These are phyloP conservation scores for Drosophila limbata DNA, from an alignment of 2,888 invertebrate genomes.

Conservation along the genomic window DNA sequence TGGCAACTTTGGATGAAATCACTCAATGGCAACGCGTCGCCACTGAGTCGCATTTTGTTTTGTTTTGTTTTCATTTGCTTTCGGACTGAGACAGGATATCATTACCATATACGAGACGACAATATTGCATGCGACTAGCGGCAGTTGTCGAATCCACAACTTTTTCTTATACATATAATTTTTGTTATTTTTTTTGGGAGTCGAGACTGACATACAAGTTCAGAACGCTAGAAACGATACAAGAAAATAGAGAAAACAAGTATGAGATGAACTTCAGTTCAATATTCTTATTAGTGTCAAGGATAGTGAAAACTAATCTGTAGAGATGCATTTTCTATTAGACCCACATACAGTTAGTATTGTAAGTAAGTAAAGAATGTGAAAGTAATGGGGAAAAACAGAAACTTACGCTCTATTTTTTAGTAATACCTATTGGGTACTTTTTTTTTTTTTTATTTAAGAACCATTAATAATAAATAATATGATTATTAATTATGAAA, in stretches of 20 bases:
- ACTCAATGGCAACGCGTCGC: constrained; percentile 69
- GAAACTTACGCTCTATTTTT: no score
- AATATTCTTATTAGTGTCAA: no score
- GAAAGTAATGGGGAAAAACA: no score
- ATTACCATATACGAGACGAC: constrained; percentile 74
- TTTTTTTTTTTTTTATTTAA: no score
- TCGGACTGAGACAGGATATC: constrained; percentile 68
- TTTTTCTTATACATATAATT: not conserved
- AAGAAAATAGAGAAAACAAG: not conserved
- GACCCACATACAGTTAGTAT: no score
- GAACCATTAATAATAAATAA: no score
- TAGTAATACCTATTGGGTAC: no score
- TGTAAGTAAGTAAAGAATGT: no score
- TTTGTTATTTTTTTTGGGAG: constrained; percentile 1
- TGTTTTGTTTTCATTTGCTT: constrained; percentile 36
- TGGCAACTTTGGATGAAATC: constrained; percentile 57
- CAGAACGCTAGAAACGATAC: constrained; percentile 34
- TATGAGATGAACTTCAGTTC: not conserved
- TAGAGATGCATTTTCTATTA: no score
- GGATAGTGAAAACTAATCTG: no score
- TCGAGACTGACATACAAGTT: constrained; percentile 30
- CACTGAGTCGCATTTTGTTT: constrained; percentile 70
- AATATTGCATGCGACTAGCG: constrained; percentile 61
- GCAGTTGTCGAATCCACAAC: constrained; percentile 49
- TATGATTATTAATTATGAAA: no score